phyloP scores from a whole-genome alignment of 2,888 invertebrate genomes.

The Melanostoma scalare region DNA sequence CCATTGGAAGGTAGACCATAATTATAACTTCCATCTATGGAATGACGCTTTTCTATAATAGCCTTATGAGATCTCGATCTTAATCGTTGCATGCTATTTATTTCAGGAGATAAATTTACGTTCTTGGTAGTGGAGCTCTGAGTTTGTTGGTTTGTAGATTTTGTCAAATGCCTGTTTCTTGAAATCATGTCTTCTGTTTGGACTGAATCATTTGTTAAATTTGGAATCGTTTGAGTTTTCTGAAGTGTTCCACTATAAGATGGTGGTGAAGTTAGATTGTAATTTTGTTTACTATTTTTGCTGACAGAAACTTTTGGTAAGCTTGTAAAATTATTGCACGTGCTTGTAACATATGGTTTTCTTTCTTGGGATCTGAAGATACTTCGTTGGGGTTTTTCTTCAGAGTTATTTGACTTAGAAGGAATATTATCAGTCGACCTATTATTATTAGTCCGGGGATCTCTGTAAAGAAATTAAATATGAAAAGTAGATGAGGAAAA shows the following conservation, averaged over 20 bases:
- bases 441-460: slow-evolving; percentile 28
- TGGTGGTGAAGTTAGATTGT: slow-evolving; percentile 40
- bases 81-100: slow-evolving; percentile 23
- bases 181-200: slow-evolving; percentile 5
- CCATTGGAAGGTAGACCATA: slow-evolving; percentile 7
- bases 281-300: slow-evolving; percentile 30
- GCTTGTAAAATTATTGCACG: slow-evolving; percentile 80
- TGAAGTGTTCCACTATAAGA: slow-evolving; percentile 39
- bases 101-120: slow-evolving; percentile 45
- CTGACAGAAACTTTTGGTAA: slow-evolving; percentile 74
- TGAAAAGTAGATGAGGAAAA: not conserved
- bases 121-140: slow-evolving; percentile 26
- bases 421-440: slow-evolving; percentile 36
- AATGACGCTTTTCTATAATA: slow-evolving; percentile 74
- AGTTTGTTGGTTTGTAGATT: slow-evolving; percentile 16
- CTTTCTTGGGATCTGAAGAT: slow-evolving; percentile 46
- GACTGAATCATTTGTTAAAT: not conserved
- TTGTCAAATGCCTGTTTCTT: slow-evolving; percentile 16
- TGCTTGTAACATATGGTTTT: slow-evolving; percentile 23
- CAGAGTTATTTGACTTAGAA: slow-evolving; percentile 9
- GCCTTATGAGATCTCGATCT: slow-evolving; percentile 19
- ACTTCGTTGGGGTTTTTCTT: slow-evolving; percentile 38
- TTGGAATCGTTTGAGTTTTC: slow-evolving; percentile 23
- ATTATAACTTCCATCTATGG: slow-evolving; percentile 74
- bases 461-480: slow-evolving; percentile 24